Evolutionary conservation across 2,113 vertebrate genomes (phyloP), one percentile per base, ranked within the genome.

Genomic region (Urocitellus parryii): DNA sequence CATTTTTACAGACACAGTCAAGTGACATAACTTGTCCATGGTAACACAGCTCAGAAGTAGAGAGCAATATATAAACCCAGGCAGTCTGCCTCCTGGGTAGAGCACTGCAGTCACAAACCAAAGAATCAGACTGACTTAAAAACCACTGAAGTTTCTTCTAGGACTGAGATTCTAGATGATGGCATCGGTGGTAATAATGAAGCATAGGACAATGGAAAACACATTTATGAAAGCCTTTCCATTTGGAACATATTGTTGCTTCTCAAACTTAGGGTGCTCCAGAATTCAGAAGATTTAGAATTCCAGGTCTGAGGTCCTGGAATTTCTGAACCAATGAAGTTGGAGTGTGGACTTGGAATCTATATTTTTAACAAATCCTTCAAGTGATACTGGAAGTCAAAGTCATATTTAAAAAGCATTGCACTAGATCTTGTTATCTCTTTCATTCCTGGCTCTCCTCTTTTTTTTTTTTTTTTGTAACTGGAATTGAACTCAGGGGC

Each of bases 311-410:
- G 27, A 93, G 56, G 32, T 77, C 42, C 12, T 29, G n/a, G 73
- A 88, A 68, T 48, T 77, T 84, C 67, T 85, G 32, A 95, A 70
- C 67, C 61, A 51, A 13, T 74, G 67, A 97, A 8, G 12, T n/a
- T 78, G 29, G 2, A 58, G 24, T 20, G 5, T 3, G 20, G 32
- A 83, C 0, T 0, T 2, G 4, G 42, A 45, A 68, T 29, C 14
- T 39, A 3, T 39, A 18, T 92, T 45, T 76, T 90, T 42, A 68
- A n/a, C 34, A 72, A 74, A 48, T 22, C 12, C 22, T 4, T 18
- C 22, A 81, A 27, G 14, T 24, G 25, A 89, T 42, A 32, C 6
- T 45, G 17, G 29, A 45, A 4, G 20, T 53, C 78, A 6, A 48
- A 34, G 45, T 74, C 37, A 51, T 4, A 34, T 45, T 86, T 86